Evolutionary conservation across 1,140 invertebrate genomes (phyloP), one percentile per base, ranked within the genome.

Genomic region (Ceratina australensis): DNA sequence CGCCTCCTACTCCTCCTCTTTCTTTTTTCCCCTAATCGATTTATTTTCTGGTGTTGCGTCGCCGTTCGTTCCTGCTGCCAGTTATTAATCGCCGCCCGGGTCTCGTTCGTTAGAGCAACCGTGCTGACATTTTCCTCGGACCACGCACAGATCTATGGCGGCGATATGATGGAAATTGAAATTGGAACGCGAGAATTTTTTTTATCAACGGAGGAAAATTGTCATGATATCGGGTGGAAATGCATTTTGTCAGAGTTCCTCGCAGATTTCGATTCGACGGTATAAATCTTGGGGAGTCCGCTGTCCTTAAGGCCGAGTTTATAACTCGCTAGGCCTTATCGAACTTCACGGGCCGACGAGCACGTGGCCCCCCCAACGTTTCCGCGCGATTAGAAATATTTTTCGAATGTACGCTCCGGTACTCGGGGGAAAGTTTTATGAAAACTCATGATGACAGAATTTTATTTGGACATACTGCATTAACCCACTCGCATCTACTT

Each of bases 261-360:
- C 22, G 5, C 33, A n/a, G 73, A 22, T 60, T 72, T 72, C 64
- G 72, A 61, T 47, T 59, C 52, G 18, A 61, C 28, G 42, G 56
- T 61, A 83, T 81, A 83, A 86, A 81, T 81, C 49, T 81, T 74
- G 50, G n/a, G n/a, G 42, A n/a, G 54, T 33, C 63, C 57, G 49
- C 72, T 78, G 67, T 76, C 68, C 78, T 80, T 78, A 69, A 60
- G 77, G 79, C 52, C 68, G 75, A 84, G 72, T 82, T 87, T 88
- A 88, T 88, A 84, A 64, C n/a, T 16, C n/a, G 49, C 56, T 77
- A 74, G 82, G 84, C 81, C 84, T 88, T 88, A 88, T 88, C 87
- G 80, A 87, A 78, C 72, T 85, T 88, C 87, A 86, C 86, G 72
- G 81, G 84, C 87, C 85, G 85, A 22, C 79, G 86, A 83, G 52